Base-by-base conservation (phyloP, 2,888 invertebrate species). In the Melolontha melolontha region DNA sequence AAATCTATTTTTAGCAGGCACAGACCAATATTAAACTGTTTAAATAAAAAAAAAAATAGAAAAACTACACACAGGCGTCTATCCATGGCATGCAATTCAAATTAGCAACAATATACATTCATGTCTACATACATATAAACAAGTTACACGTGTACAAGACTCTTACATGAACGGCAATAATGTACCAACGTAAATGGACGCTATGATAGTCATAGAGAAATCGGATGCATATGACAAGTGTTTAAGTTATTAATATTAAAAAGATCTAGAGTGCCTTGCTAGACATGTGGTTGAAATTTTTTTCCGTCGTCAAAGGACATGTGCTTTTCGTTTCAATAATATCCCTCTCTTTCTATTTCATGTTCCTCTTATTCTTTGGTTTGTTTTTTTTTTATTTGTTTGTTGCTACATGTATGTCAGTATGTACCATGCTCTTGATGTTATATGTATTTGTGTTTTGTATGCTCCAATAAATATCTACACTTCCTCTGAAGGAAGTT, bases 211-310 rank as follows among this genome's bases (percentile, higher is more conserved):
- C 34, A 10, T 34, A 34, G 8, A 34, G 34, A 10, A 6, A 34
- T 34, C 34, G 34, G 50, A 16, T 51, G 22, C 27, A 51, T 17
- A 17, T 17, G 29, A 51, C 51, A 51, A 51, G 51, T 51, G 51
- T 51, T 51, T 51, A 51, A 51, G 51, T 27, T 51, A 51, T 51
- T 51, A 51, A 51, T 34, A 34, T 34, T 34, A 34, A 34, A 29
- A 29, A 34, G 34, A 34, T 6, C 34, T 34, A 34, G 34, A 34
- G 34, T 10, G 10, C 8, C 14, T 29, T 17, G 29, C 27, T 51
- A 29, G 51, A 29, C 51, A 51, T 51, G 51, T 51, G 51, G 16
- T 51, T 51, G 22, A n/a, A 22, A 51, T 51, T 51, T 51, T 51
- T 34, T 34, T 34, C 16, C 29, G 22, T 51, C 51, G 51, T 22